Base-by-base conservation (phyloP, 1,140 invertebrate species). In the Bacillus rossius region DNA sequence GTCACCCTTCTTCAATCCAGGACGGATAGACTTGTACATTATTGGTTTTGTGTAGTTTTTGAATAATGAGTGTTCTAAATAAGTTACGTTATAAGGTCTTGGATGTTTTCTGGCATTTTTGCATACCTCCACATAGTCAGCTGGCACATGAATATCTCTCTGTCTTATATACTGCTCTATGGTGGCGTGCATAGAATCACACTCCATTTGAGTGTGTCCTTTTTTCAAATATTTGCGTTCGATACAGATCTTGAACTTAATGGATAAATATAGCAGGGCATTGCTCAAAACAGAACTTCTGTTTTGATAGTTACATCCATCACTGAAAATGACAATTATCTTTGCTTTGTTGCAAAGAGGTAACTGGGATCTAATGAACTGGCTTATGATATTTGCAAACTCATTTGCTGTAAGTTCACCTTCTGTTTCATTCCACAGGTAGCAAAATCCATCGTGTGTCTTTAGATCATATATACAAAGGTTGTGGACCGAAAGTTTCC, bases 181-280 rank as follows among this genome's bases (percentile, higher is more conserved):
- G 25, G 13, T 54, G 17, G 51, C n/a, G 8, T 54, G 51, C 51
- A 54, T 41, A 2, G 51, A 26, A 58, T 57, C 41, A 55, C 52
- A 42, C 42, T 52, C 41, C 68, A n/a, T n/a, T n/a, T n/a, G n/a
- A n/a, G n/a, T n/a, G n/a, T n/a, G n/a, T n/a, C n/a, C n/a, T n/a
- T n/a, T 34, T 51, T 67, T 66, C 8, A 71, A 57, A 55, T 60
- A 69, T 51, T 71, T 70, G 53, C 69, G 68, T 29, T 34, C 55
- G 26, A 70, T 65, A 8, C 50, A 58, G 20, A 66, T 58, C 8
- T 56, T 34, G 5, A 51, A 52, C 20, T 60, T 54, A 13, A 26
- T 26, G n/a, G 68, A 47, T 38, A 61, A 57, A 13, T 37, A 16
- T 13, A 55, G 14, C 23, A 67, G 51, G 8, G 66, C 63, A 61